Percentiles rank a stretch among this genome's conserved stretches.
Conservation (phyloP, 2,888 invertebrate genomes). For the Campoplex capitator region DNA sequence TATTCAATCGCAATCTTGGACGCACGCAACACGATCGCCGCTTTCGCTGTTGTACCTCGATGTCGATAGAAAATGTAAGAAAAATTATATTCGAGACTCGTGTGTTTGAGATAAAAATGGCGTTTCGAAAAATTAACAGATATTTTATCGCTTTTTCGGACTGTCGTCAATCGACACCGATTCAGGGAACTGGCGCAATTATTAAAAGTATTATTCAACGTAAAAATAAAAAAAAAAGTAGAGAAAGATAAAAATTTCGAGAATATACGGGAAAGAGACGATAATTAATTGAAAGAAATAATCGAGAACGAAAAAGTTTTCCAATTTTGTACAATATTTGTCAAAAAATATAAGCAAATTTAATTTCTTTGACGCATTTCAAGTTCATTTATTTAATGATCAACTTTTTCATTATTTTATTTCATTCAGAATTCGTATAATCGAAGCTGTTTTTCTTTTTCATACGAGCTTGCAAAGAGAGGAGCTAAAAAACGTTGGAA, state of each 20-base stretch:
- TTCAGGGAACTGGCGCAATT: too few relatives aligned
- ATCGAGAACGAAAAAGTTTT: background rate
- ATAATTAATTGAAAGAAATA: background rate
- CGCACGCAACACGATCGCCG: conserved; percentile 27
- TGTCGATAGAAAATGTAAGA: background rate
- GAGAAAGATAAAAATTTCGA: too few relatives aligned
- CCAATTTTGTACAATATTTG: too few relatives aligned
- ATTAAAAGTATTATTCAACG: too few relatives aligned
- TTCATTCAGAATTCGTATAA: background rate
- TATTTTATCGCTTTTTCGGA: background rate
- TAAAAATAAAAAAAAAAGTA: too few relatives aligned
- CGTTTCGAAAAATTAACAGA: background rate
- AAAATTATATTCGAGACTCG: background rate
- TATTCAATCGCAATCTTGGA: background rate
- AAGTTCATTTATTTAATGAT: background rate
- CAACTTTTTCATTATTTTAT: background rate
- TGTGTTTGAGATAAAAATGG: background rate
- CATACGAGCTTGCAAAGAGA: conserved; percentile 7
- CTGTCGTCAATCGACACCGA: background rate
- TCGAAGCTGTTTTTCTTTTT: background rate
- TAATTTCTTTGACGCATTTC: too few relatives aligned
- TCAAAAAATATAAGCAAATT: too few relatives aligned
- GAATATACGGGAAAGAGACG: background rate
- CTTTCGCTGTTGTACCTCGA: conserved; percentile 40
- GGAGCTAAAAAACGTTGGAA: background rate